Base-by-base conservation (phyloP, 2,888 invertebrate species). In the Nudaria mundana region DNA sequence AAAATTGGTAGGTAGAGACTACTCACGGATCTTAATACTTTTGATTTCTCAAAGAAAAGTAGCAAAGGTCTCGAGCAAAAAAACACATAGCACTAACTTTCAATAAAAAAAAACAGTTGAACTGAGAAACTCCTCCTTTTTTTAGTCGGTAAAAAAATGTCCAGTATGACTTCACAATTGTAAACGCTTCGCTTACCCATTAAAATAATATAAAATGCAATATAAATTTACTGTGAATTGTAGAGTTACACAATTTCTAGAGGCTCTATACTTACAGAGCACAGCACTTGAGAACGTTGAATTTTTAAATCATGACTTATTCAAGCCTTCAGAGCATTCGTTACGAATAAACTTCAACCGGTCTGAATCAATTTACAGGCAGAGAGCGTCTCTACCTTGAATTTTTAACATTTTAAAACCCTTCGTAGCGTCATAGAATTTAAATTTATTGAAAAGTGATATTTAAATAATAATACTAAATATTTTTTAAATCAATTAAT, bases 291-390 rank as follows among this genome's bases (percentile, higher is more conserved):
- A 39, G 40, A 51, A 45, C 56, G 44, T 40, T 55, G 56, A 56
- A 56, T 59, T 48, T 56, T 56, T 56, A 56, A 42, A 52, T 56
- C 56, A 39, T 46, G 52, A 55, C 48, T 56, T 56, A 56, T 56
- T 56, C 59, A 56, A 44, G 20, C 15, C 33, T 16, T 29, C 40
- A 15, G 37, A 52, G 52, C 36, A 44, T 57, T 57, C 60, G 56
- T 57, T 56, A 52, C 60, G 47, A 42, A 59, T 44, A 50, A 58
- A 56, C 41, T 59, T 56, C 41, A 46, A 44, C 37, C 44, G 44
- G 43, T 49, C 22, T 37, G 60, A 53, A 57, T 57, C 57, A 57
- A 57, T 57, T 57, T 50, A 16, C 10, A 32, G 48, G 33, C 46
- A 25, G 18, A 34, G 28, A 42, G 36, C 36, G 42, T 28, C 33